phyloP scores from a whole-genome alignment of 2,797 vertebrate genomes.

The Rhabdomys pumilio region DNA sequence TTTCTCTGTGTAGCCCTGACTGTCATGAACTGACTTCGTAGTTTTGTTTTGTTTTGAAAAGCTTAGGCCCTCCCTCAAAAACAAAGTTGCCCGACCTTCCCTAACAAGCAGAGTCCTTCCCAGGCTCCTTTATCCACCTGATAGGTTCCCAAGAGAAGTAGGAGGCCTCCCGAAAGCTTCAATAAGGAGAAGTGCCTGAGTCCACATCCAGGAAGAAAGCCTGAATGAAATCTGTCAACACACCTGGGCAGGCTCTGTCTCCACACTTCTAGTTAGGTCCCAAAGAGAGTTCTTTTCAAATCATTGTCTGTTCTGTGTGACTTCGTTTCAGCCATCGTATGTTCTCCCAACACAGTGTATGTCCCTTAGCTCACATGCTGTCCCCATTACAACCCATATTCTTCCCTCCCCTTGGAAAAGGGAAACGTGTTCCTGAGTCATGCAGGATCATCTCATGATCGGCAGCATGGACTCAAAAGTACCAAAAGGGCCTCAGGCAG shows the following conservation, averaged over 20 bases:
- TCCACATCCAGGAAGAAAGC: not conserved
- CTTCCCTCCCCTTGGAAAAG: not conserved
- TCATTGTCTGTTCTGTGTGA: not conserved
- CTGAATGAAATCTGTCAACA: not conserved
- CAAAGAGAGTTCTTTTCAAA: not conserved
- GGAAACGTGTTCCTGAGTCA: not conserved
- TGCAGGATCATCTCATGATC: fast-evolving
- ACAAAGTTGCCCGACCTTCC: not conserved
- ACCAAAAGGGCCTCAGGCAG: not conserved
- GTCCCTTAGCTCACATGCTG: not conserved
- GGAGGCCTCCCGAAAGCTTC: not conserved
- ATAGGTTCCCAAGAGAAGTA: not conserved
- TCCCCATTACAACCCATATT: not conserved
- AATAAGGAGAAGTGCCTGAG: not conserved
- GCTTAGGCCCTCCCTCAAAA: not conserved
- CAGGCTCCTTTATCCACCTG: not conserved
- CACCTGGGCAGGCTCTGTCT: not conserved
- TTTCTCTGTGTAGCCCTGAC: too few relatives aligned
- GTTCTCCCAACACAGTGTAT: not conserved
- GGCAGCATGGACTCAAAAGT: not conserved
- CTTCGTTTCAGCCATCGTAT: not conserved
- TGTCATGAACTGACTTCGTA: not conserved
- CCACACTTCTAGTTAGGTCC: not conserved
- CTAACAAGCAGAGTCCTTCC: not conserved
- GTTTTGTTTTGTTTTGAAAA: not conserved